Evolutionary conservation across 2,888 invertebrate species (phyloP).

Genomic region (Monoplex corrugatus): DNA sequence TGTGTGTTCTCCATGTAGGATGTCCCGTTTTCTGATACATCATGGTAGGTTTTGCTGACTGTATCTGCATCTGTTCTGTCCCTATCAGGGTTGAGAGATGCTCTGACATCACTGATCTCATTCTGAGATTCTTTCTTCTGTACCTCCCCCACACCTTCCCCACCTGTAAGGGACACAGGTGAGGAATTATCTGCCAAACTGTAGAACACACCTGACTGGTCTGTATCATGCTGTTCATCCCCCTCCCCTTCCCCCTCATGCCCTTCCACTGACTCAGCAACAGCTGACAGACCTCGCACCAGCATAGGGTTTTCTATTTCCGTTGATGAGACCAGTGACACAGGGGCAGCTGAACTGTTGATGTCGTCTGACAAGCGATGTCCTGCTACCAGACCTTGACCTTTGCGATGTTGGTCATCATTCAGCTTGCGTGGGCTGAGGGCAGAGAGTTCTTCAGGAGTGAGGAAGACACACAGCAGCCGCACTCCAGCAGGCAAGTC

Average conservation of each 20-base stretch:
- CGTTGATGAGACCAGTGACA: neutral
- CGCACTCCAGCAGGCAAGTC: slow-evolving; percentile 91
- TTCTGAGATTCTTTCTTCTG: neutral
- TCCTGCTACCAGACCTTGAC: neutral
- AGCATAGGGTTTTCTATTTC: neutral
- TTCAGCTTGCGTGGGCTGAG: slow-evolving; percentile 42
- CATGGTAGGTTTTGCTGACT: neutral
- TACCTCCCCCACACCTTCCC: neutral
- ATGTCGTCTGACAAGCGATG: neutral
- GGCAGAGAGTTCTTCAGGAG: slow-evolving; percentile 83
- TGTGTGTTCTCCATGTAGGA: too few species aligned
- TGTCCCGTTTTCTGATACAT: neutral
- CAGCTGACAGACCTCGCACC: slow-evolving; percentile 13
- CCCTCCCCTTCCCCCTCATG: neutral
- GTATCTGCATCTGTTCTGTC: neutral
- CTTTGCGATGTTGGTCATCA: neutral
- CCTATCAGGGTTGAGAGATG: too few species aligned
- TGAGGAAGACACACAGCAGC: slow-evolving; percentile 89
- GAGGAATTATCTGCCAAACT: too few species aligned
- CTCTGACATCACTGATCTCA: neutral
- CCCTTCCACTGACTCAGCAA: neutral
- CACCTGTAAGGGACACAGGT: too few species aligned
- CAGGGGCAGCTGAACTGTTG: neutral
- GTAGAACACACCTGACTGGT: too few species aligned
- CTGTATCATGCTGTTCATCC: neutral